Base-by-base conservation (phyloP, 2,113 vertebrate genomes). In the Barbus barbus region DNA sequence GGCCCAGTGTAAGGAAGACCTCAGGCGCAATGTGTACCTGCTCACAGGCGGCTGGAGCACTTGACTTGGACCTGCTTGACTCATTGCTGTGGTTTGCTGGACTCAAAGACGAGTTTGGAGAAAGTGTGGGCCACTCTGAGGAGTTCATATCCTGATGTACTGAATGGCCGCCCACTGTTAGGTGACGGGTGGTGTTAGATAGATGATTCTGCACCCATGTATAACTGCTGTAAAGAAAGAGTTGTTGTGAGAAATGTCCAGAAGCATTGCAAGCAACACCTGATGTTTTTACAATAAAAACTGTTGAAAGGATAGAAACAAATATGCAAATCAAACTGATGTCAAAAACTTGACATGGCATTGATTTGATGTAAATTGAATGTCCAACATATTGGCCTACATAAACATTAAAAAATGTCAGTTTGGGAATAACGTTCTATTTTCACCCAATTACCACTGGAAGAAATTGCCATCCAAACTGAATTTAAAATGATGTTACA, bases 1-100 rank as follows among this genome's bases (percentile, higher is more conserved):
- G 95, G 22, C 98, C 97, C 86, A 99, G 93, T 16, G 92, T 96
- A 31, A 99, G 94, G 88, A 99, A 99, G 83, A 94, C 88, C 91
- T 93, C 87, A 16, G 84, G 84, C 1, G 78, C 82, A 3, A 88
- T 88, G 78, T 86, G 81, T 18, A 88, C 82, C 84, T 88, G 87
- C 38, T 88, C 81, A 22, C 87, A 88, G 14, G 73, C 76, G 9
- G 61, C 58, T 24, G 71, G 63, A 22, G 46, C 9, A 33, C 77
- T 28, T 7, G 71, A 4, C 71, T 58, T 58, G 18, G 48, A 26
- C 33, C 28, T 63, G 77, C 65, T 72, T 5, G 81, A 85, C 31
- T 81, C 51, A 14, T 83, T 7, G 22, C 41, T 85, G 48, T 60
- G 36, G 75, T 77, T 77, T 31, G 41, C 9, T 1, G 26, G 5